Base-by-base conservation (phyloP, 2,888 invertebrate species). In the Lordiphosa fenestrarum region DNA sequence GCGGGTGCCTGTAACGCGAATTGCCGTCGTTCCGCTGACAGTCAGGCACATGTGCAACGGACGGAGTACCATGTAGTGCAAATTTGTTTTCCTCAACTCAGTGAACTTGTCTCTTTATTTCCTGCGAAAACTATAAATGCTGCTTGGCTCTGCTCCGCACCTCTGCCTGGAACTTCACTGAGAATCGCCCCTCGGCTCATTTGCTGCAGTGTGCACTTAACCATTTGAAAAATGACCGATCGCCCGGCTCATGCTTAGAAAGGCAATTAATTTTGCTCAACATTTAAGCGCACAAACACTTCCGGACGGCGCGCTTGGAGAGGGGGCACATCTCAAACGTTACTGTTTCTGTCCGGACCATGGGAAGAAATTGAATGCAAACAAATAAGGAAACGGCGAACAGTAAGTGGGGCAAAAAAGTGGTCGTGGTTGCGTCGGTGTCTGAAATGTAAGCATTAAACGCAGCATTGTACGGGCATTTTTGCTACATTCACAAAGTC, bases 221-320 rank as follows among this genome's bases (percentile, higher is more conserved):
- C 56, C 54, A 54, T 72, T 73, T 80, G 73, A 76, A 69, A 75
- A 75, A 80, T 80, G 73, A 75, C 64, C 69, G 67, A 71, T 75
- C 69, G 66, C 66, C 69, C 73, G 69, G 72, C 65, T 72, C 74
- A 77, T 76, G 73, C 67, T 74, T 72, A 71, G 69, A 64, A 76
- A 73, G 68, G 67, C 69, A 77, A 80, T 80, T 75, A 74, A 77
- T 77, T 73, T 73, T 46, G 36, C 47, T 39, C 35, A 41, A 30
- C 30, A 10, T 30, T 30, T 30, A 30, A 30, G 30, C 30, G 30
- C 30, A 30, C 30, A 30, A 30, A 30, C 30, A 30, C 30, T 30
- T 30, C 30, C 30, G 10, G 30, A 30, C 30, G 30, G 30, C 9
- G 9, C 30, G 30, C 9, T 4, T 30, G 9, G 30, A 3, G 30